Evolutionary conservation across 2,888 invertebrate species (phyloP).

Genomic region (Emmelina monodactyla): DNA sequence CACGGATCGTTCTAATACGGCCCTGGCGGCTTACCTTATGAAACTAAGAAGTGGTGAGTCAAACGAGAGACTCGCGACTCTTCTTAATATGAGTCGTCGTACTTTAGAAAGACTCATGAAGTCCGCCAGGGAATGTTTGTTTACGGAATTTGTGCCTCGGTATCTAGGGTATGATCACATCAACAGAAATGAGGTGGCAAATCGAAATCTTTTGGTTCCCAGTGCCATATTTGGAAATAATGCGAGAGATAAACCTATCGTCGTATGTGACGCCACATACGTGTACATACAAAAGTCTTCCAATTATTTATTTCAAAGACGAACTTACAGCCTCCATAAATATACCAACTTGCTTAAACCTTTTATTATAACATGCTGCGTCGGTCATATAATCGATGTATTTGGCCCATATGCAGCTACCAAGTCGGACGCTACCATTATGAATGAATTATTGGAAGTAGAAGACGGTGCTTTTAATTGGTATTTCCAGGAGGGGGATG

Average conservation of each 20-base stretch:
- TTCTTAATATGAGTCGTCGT: conserved; percentile 3
- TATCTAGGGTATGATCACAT: conserved; percentile 7
- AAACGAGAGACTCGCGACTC: conserved; percentile 1
- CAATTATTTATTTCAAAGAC: conserved; percentile 5
- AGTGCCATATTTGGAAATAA: conserved; percentile 7
- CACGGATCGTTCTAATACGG: neutral
- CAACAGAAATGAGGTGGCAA: conserved; percentile 7
- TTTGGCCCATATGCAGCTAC: conserved; percentile 5
- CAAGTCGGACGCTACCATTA: conserved; percentile 1
- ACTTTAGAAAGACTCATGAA: conserved; percentile 4
- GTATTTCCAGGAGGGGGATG: conserved; percentile 4
- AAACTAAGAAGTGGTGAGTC: conserved; percentile 3
- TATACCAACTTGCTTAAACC: conserved; percentile 5
- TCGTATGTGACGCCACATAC: conserved; percentile 8
- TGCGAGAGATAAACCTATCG: conserved; percentile 6
- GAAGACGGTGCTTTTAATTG: conserved; percentile 6
- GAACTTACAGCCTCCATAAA: conserved; percentile 13
- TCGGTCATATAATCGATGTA: conserved; percentile 3
- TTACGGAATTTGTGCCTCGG: neutral
- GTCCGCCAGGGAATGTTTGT: neutral
- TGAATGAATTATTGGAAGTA: conserved; percentile 2
- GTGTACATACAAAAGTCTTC: conserved; percentile 2
- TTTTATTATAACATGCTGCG: conserved; percentile 6
- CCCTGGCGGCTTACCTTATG: conserved; percentile 1
- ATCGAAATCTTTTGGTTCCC: conserved; percentile 9